A percentile compares a stretch with the other conserved stretches of the same genome.
These are phyloP conservation scores for Apus apus DNA, from an alignment of 2,113 vertebrate genomes.

Conservation along the genomic window DNA sequence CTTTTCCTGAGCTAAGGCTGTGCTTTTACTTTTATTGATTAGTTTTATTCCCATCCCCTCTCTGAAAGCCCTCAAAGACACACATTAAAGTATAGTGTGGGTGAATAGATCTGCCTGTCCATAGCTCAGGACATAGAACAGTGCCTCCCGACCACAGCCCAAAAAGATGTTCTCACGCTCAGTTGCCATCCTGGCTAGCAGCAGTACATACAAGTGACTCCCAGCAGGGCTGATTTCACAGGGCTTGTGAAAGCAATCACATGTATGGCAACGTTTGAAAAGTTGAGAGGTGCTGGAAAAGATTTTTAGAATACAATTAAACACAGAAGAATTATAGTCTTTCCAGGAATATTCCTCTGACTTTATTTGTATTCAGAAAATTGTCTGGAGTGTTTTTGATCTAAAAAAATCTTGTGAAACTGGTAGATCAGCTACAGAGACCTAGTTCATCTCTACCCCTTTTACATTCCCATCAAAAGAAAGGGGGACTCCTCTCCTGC, in stretches of 20 bases:
- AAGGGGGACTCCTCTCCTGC: background rate
- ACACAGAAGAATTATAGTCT: background rate
- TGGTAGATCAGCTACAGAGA: background rate
- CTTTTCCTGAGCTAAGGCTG: background rate
- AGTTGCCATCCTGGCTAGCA: background rate
- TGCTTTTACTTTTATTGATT: background rate
- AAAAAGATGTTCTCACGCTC: background rate
- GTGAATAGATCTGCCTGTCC: background rate
- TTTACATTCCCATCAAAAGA: background rate
- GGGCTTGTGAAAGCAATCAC: background rate
- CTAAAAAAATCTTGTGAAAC: background rate
- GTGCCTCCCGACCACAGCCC: background rate
- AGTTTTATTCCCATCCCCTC: background rate
- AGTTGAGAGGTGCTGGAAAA: background rate
- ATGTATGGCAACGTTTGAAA: fast-evolving
- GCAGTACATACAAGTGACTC: background rate
- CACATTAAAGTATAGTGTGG: background rate
- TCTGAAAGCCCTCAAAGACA: background rate
- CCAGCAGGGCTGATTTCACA: background rate
- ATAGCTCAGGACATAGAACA: background rate
- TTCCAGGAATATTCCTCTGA: background rate
- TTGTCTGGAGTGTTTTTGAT: background rate
- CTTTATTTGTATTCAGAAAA: background rate
- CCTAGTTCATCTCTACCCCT: background rate
- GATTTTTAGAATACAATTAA: background rate